phyloP scores from a whole-genome alignment of 2,797 vertebrate species.

The Benthosema pterotum region DNA sequence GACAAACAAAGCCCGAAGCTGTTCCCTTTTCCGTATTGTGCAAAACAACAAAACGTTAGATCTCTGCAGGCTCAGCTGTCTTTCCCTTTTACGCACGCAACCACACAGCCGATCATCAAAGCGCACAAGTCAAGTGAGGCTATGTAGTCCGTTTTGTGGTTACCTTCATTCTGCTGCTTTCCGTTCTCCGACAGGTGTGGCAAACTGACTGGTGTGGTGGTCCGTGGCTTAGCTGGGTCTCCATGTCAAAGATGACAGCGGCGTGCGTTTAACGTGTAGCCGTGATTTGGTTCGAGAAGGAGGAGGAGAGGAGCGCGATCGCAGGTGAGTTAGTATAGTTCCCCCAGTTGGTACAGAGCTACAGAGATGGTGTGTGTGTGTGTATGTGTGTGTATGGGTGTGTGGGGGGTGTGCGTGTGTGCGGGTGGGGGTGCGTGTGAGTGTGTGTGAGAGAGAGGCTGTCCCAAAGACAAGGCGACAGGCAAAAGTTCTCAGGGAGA shows the following conservation, averaged over 20 bases:
- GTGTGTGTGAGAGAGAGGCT: conserved; percentile 73
- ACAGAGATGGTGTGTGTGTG: conserved; percentile 75
- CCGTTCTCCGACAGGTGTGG: conserved; percentile 83
- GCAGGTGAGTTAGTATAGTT: conserved; percentile 82
- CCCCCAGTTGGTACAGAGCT: conserved; percentile 72
- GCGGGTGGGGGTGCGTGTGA: conserved; percentile 1
- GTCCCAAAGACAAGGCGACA: conserved; percentile 92
- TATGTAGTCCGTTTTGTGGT: conserved; percentile 38
- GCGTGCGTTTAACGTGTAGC: conserved; percentile 31
- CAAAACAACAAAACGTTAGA: conserved; percentile 4
- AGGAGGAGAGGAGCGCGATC: conserved; percentile 42
- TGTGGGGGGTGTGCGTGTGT: no score
- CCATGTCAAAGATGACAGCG: conserved; percentile 76
- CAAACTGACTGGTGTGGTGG: conserved; percentile 66
- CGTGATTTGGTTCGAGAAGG: conserved; percentile 68
- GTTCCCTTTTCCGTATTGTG: conserved; percentile 10
- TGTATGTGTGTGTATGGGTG: no score
- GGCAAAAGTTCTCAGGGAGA: conserved; percentile 85
- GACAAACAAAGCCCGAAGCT: conserved; percentile 14
- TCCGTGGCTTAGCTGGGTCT: conserved; percentile 78
- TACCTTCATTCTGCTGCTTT: conserved; percentile 85
- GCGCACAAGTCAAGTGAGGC: neutral
- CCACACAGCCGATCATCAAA: conserved; percentile 12
- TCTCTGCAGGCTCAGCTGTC: conserved; percentile 6
- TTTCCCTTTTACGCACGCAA: conserved; percentile 17